Base-by-base conservation (phyloP, 92 coral and sea anemone genomes). In the Micromussa lordhowensis region DNA sequence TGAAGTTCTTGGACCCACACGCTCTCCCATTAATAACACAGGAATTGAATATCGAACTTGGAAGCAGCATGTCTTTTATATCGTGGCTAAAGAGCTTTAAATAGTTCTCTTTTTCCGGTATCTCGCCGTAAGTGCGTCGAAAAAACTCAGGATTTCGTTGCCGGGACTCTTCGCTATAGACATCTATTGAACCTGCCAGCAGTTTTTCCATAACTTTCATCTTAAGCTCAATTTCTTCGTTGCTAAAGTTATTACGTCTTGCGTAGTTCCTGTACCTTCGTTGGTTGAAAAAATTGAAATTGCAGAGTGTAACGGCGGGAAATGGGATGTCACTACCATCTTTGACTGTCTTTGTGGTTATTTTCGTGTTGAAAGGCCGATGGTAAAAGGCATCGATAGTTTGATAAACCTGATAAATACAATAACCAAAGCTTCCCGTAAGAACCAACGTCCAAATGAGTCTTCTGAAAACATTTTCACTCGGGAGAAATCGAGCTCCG, bases 41-140 rank as follows among this genome's bases (percentile, higher is more conserved):
- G 15, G 89, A 68, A 14, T 48, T 7, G 13, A 79, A 36, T 6
- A 18, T 40, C 7, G 81, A 26, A 8, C 44, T 44, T n/a, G 85
- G 90, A 44, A 85, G 88, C 0, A 90, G 85, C 89, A 90, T 90
- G 13, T 90, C 92, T 35, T 85, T 89, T 11, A 90, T 85, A 19
- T 51, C 69, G 24, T 78, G 86, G 31, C 86, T 85, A 29, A 84
- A 84, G 17, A 66, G 51, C 21, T 28, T 35, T 7, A 64, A 18
- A 63, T 1, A 13, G 18, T 30, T 31, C 13, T 2, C 4, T 22
- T 29, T 7, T 38, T 32, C 68, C 1, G 29, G 3, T 11, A 36
- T 49, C 24, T 66, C 53, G 7, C 31, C 7, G 57, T 21, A 35
- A 36, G 0, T 15, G n/a, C 78, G 83, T 22, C 0, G 7, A 7